Base-by-base conservation (phyloP, 2,797 vertebrate species). In the Mastacembelus armatus region DNA sequence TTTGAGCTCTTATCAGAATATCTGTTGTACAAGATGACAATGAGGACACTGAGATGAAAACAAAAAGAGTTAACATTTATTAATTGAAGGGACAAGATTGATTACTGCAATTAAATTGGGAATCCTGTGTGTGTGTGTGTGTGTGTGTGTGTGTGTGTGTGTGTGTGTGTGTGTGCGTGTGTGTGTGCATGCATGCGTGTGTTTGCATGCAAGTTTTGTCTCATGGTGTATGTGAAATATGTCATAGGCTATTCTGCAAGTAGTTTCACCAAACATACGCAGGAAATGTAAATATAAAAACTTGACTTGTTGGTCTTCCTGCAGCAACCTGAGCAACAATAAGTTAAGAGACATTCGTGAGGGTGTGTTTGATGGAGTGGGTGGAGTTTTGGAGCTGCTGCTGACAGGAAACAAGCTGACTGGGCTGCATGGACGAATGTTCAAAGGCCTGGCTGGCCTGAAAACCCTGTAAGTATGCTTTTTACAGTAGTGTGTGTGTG, bases 281-380 rank as follows among this genome's bases (percentile, higher is more conserved):
- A 30, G 4, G 10, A 27, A 27, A 47, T 2, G 15, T 27, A 2
- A 15, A 59, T 33, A 18, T 47, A 0, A 2, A 27, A 24, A 38
- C 9, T 5, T 10, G 18, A 33, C 50, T 33, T 71, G 45, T 70
- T 63, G 45, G 15, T 71, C 32, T 6, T 55, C 55, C 65, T 87
- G 32, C 86, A 99, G 97, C 92, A 99, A 99, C 70, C 90, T 99
- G 48, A 98, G 96, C 77, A 99, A 97, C 92, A 99, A 98, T 72
- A 98, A 96, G 88, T 95, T 99, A 89, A 94, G 95, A 85, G 97
- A 99, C 77, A 93, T 99, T 44, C 94, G 95, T 0, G 97, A 98
- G 55, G 97, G 96, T 0, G 67, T 88, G 0, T 99, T 99, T 5
- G 96, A 98, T 0, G 97, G 97, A 0, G 95, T 96, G 0, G 85